These are phyloP conservation scores for Gavialis gangeticus DNA, from an alignment of 2,113 vertebrate species.

Conservation along the genomic window DNA sequence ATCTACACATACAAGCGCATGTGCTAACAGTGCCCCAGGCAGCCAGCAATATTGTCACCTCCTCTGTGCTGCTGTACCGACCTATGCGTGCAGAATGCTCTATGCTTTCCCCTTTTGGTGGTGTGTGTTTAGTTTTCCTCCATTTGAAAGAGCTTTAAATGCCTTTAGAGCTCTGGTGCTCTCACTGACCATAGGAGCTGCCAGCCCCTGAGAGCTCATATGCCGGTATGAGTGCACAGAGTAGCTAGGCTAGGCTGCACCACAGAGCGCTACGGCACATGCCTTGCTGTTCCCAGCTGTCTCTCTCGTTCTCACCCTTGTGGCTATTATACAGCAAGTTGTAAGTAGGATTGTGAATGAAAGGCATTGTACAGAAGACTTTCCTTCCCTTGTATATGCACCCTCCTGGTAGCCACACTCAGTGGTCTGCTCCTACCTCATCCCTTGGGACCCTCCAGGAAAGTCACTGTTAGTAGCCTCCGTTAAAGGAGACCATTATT, in stretches of 20 bases:
- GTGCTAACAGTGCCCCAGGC: slow-evolving; percentile 82
- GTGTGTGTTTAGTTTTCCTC: neutral
- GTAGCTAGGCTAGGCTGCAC: neutral
- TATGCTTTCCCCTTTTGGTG: neutral
- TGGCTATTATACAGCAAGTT: neutral
- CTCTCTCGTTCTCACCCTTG: neutral
- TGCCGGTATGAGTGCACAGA: rapidly evolving
- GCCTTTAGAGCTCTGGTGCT: neutral
- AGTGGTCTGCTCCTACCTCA: neutral
- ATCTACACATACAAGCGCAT: slow-evolving; percentile 99
- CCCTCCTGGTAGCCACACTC: neutral
- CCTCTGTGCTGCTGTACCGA: neutral
- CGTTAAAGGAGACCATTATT: neutral
- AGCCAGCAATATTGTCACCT: slow-evolving; percentile 9
- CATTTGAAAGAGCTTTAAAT: neutral
- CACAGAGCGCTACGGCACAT: neutral
- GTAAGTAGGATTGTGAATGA: neutral
- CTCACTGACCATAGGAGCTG: neutral
- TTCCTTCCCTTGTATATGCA: neutral
- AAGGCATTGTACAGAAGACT: neutral
- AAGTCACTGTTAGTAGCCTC: neutral
- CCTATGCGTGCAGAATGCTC: neutral
- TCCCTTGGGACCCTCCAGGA: neutral
- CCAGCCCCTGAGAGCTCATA: rapidly evolving
- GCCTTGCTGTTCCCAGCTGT: neutral